Percentiles rank a stretch among this genome's conserved stretches.
phyloP scores from a whole-genome alignment of 2,888 invertebrate genomes.

The Cryptus viduatorius region DNA sequence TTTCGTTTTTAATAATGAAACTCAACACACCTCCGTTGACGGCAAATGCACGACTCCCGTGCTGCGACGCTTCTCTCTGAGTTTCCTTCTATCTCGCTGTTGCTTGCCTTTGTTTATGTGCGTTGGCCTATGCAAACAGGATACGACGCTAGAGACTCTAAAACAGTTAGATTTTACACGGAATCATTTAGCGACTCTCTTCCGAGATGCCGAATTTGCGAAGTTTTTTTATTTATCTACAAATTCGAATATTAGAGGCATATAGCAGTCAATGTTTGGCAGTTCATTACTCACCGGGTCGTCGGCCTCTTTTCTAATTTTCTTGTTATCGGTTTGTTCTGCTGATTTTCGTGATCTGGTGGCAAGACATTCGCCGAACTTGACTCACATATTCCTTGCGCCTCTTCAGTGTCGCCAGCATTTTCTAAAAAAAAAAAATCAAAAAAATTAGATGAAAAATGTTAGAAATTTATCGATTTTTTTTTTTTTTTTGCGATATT shows the following conservation, averaged over 20 bases:
- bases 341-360: constrained; percentile 77
- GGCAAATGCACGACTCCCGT: constrained; percentile 88
- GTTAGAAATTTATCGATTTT: neutral
- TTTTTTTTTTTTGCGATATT: no score
- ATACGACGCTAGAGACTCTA: constrained; percentile 78
- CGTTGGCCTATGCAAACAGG: constrained; percentile 83
- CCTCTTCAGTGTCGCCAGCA: constrained; percentile 76
- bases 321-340: constrained; percentile 78
- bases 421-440: constrained; percentile 68
- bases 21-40: constrained; percentile 86
- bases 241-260: neutral
- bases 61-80: constrained; percentile 87
- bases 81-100: constrained; percentile 87
- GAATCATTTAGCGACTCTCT: neutral
- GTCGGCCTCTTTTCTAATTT: constrained; percentile 79
- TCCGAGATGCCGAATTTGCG: neutral
- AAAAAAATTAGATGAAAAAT: neutral
- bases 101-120: constrained; percentile 87
- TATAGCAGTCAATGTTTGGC: no score
- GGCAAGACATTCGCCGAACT: constrained; percentile 76
- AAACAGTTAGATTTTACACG: constrained; percentile 63
- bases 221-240: neutral
- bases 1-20: constrained; percentile 10
- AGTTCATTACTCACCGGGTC: constrained; percentile 74
- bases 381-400: constrained; percentile 78